phyloP scores from a whole-genome alignment of 1,140 invertebrate genomes.

The Drosophila kohkoa region DNA sequence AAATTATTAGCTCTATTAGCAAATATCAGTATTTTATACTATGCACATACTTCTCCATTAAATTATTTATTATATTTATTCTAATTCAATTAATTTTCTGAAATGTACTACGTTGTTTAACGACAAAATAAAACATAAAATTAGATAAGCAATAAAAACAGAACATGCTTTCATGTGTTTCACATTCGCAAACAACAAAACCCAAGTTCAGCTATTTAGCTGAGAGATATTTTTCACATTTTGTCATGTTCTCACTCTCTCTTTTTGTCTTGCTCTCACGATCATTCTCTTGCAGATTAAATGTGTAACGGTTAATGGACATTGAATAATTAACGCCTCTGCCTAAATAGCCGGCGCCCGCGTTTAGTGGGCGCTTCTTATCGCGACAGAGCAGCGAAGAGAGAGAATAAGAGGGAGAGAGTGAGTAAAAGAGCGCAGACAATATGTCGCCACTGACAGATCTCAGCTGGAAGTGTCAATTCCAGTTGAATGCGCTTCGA shows the following conservation, averaged over 20 bases:
- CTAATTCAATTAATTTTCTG: not conserved
- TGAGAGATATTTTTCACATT: not conserved
- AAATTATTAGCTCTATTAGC: too few relatives aligned
- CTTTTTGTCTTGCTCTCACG: not conserved
- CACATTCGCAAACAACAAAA: not conserved
- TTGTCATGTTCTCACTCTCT: not conserved
- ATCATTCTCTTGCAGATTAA: not conserved
- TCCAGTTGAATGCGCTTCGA: slow-evolving; percentile 22
- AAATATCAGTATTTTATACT: too few relatives aligned
- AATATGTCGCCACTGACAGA: slow-evolving; percentile 39
- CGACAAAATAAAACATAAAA: not conserved
- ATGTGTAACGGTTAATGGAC: slow-evolving; percentile 20
- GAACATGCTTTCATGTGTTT: slow-evolving; percentile 1
- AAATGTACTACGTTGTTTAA: not conserved
- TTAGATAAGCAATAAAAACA: not conserved
- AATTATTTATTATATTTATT: too few relatives aligned
- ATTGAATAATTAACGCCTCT: slow-evolving; percentile 53
- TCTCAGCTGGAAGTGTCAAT: slow-evolving; percentile 21
- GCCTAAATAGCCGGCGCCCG: slow-evolving; percentile 19
- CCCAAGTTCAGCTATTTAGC: slow-evolving; percentile 8
- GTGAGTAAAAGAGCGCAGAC: slow-evolving; percentile 35
- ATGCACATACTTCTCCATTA: too few relatives aligned
- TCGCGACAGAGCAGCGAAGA: slow-evolving; percentile 4
- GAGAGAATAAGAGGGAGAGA: not conserved
- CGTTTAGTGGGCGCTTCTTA: slow-evolving; percentile 39